These are phyloP conservation scores for Triplophysa bombifrons DNA, from an alignment of 2,797 vertebrate species.

Conservation along the genomic window DNA sequence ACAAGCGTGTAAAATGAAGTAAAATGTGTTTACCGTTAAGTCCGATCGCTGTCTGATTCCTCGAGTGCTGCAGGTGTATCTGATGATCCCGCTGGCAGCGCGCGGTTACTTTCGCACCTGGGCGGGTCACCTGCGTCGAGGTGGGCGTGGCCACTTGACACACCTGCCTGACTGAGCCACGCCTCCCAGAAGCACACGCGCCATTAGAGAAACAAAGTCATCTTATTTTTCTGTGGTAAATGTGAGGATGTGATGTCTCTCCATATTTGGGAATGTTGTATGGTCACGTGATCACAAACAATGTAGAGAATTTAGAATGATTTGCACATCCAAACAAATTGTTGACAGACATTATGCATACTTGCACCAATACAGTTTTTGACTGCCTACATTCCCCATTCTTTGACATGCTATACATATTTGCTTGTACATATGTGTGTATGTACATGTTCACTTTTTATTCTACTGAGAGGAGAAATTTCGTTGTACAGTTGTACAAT, in stretches of 20 bases:
- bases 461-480: too few species aligned
- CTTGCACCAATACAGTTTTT: too few species aligned
- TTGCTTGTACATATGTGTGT: too few species aligned
- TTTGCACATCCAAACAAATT: too few species aligned
- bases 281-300: background rate
- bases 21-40: background rate
- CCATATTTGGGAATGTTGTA: slow-evolving; percentile 62
- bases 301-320: slow-evolving; percentile 29
- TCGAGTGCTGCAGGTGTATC: slow-evolving; percentile 21
- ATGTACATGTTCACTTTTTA: too few species aligned
- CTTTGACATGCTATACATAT: too few species aligned
- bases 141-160: slow-evolving; percentile 43
- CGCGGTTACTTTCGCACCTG: slow-evolving; percentile 44
- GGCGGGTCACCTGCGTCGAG: slow-evolving; percentile 43
- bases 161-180: background rate
- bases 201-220: background rate
- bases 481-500: too few species aligned
- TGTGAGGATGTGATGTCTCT: slow-evolving; percentile 11
- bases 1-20: background rate
- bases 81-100: slow-evolving; percentile 4
- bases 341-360: too few species aligned
- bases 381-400: too few species aligned
- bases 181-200: background rate
- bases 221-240: slow-evolving; percentile 7
- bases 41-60: background rate